Evolutionary conservation across 2,113 vertebrate genomes (phyloP).

Genomic region (Capreolus pygargus): DNA sequence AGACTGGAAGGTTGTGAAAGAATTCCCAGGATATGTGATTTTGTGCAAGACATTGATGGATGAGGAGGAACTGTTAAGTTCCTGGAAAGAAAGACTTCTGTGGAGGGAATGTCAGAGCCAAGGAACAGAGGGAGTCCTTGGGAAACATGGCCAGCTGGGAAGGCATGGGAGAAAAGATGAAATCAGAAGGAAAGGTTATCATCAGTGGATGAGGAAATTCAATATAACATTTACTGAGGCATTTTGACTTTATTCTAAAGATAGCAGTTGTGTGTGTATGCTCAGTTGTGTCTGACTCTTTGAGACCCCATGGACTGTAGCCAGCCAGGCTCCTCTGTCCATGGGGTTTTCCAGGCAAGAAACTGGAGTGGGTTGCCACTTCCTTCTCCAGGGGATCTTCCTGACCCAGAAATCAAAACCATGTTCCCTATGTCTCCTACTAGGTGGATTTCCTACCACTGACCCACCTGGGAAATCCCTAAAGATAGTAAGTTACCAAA

Average conservation of each 20-base stretch:
- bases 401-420: neutral
- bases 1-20: neutral
- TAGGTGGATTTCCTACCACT: neutral
- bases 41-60: neutral
- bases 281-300: neutral
- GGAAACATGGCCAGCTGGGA: neutral
- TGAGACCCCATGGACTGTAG: neutral
- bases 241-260: neutral
- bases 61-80: neutral
- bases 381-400: neutral
- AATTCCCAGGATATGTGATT: neutral
- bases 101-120: neutral
- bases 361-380: neutral
- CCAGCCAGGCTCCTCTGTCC: neutral
- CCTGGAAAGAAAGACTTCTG: neutral
- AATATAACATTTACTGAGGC: neutral
- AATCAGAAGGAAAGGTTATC: neutral
- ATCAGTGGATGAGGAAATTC: neutral
- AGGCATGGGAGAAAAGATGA: neutral
- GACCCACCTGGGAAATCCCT: neutral
- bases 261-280: neutral
- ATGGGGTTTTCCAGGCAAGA: neutral
- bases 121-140: neutral
- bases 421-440: neutral
- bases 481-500: neutral